Evolutionary conservation across 2,888 invertebrate species (phyloP).

Genomic region (Punctoribates punctum): DNA sequence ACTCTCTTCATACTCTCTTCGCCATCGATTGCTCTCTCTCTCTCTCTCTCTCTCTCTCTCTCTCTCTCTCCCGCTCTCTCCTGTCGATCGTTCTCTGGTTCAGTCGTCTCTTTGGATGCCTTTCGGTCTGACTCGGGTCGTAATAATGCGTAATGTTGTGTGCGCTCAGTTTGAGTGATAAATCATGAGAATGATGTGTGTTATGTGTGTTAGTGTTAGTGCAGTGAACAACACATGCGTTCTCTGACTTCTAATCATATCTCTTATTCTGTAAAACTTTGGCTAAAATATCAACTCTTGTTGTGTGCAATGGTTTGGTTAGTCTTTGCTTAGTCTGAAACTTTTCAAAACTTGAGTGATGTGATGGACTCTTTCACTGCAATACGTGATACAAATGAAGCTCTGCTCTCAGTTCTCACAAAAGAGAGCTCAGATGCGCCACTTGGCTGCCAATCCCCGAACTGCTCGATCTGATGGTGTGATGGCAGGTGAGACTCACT

Average conservation of each 20-base stretch:
- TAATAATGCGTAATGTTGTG: constrained; percentile 29
- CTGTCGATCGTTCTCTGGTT: not conserved
- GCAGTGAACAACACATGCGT: not conserved
- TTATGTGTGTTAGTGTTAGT: constrained; percentile 5
- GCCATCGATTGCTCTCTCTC: constrained; percentile 20
- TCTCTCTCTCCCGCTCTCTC: not conserved
- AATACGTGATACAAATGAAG: not conserved
- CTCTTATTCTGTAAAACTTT: constrained; percentile 5
- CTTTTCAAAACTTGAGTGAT: constrained; percentile 6
- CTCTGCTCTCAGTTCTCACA: not conserved
- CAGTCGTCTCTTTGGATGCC: not conserved
- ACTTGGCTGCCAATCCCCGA: constrained; percentile 4
- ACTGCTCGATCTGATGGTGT: not conserved
- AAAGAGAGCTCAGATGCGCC: not conserved
- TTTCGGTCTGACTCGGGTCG: not conserved
- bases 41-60: constrained; percentile 28
- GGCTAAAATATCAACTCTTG: constrained; percentile 1
- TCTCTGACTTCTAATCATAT: constrained; percentile 23
- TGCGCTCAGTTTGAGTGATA: constrained; percentile 29
- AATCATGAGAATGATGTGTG: constrained; percentile 32
- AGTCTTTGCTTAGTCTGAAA: constrained; percentile 14
- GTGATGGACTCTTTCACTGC: constrained; percentile 19
- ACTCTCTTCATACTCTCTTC: not conserved
- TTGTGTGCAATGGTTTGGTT: not conserved
- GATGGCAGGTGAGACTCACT: constrained; percentile 15